Evolutionary conservation across 1,140 invertebrate species (phyloP), one percentile per base, ranked within the genome.

Genomic region (Bombus vancouverensis): DNA sequence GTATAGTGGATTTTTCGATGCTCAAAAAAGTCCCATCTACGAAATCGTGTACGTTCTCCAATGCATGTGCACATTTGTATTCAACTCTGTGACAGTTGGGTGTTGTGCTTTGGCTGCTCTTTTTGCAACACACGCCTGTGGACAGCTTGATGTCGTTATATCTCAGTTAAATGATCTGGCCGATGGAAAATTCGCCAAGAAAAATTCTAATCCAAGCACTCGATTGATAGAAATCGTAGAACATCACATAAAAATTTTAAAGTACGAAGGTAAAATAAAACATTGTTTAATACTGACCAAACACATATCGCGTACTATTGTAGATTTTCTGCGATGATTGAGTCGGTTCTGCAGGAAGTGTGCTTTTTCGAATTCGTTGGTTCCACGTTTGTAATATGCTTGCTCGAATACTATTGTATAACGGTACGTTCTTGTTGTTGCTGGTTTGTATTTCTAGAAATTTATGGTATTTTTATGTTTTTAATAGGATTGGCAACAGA

Each of bases 331-430:
- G 28, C 39, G 39, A 72, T 28, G 37, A 70, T 93, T 22, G 91
- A 92, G 42, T 57, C 83, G n/a, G n/a, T 91, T 65, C 76, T 93
- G 18, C 89, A 88, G 62, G 87, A 88, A 81, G 83, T 92, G 39
- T 93, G 88, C 83, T 83, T 93, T 2, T 65, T 92, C 5, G 92
- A 93, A 62, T 76, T 93, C 25, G 3, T 89, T 34, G 88, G 87
- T 62, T 93, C 91, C 18, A 91, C 89, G 37, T 87, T 89, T 32
- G 86, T 88, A 28, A 93, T 93, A 70, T 93, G 92, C 44, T 76
- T 92, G 34, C 71, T 93, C 13, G 91, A 89, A 37, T 93, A 92
- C 86, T 94, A 92, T 75, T 91, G 89, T 42, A 89, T 94, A 70
- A 85, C 81, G 91, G 93, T 91, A 85, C 65, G 88, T 32, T 72